Base-by-base conservation (phyloP, 2,113 vertebrate species). In the Vidua chalybeata region DNA sequence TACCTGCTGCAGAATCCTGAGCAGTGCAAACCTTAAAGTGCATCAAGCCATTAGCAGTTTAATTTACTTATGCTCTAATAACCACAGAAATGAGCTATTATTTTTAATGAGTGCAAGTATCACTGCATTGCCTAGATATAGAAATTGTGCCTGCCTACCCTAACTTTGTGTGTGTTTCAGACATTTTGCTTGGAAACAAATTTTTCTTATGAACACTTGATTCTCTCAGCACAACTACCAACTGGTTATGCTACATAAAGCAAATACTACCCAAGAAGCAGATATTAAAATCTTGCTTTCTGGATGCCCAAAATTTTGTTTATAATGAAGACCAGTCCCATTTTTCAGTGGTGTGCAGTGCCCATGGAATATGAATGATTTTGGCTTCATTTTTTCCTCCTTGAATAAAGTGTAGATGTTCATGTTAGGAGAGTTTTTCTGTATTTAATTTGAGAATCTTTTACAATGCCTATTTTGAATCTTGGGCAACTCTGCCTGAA, bases 71-170 rank as follows among this genome's bases (percentile, higher is more conserved):
- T 91, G 93, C 84, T 96, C 89, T 96, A 84, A 94, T 96, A 97
- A 93, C 76, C 93, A 95, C 87, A 94, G 89, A 97, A 95, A 97
- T 94, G 59, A 95, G 85, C 85, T 96, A 91, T 96, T 96, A 94
- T 91, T 97, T 96, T 97, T 96, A 94, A 97, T 88, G 95, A 96
- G 61, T 75, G 43, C 64, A 71, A 78, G 76, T 75, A 55, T 90
- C 91, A 88, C 74, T 92, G 88, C 56, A 61, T 69, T 94, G 43
- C 83, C 43, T 75, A 92, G 77, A 84, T 82, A 51, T 3, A 67
- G 78, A 82, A 89, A 77, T 78, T 66, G 55, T 91, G 89, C 49
- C 87, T 93, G 28, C 71, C 73, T 79, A 27, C 33, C 75, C 73
- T 66, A 55, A 82, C 33, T 77, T 81, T 87, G 51, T 51, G 48